These are phyloP conservation scores for Nomia melanderi DNA, from an alignment of 1,140 invertebrate species.

Conservation along the genomic window DNA sequence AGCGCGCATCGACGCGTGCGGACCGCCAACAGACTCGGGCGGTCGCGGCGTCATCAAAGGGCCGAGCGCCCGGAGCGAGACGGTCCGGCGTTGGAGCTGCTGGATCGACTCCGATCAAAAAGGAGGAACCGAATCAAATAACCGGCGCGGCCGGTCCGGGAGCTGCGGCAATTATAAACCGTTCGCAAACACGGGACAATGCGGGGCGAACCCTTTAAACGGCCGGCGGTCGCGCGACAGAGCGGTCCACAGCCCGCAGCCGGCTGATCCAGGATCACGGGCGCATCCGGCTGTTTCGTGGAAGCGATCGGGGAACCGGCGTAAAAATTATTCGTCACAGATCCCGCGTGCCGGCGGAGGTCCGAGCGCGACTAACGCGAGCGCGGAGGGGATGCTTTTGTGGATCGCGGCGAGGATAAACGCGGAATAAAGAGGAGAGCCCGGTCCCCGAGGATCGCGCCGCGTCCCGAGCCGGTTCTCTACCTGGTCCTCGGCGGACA, in stretches of 20 bases:
- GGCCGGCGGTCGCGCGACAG: not conserved
- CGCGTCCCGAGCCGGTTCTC: not conserved
- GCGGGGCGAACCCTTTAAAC: not conserved
- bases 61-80: not conserved
- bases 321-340: slow-evolving; percentile 74
- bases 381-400: slow-evolving; percentile 26
- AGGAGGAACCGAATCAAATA: not conserved
- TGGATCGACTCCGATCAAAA: not conserved
- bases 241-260: too few relatives aligned
- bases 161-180: slow-evolving; percentile 17
- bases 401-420: slow-evolving; percentile 66
- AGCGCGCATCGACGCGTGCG: not conserved
- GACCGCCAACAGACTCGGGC: not conserved
- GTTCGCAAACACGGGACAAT: not conserved
- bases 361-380: not conserved
- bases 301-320: slow-evolving; percentile 57
- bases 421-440: slow-evolving; percentile 55
- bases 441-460: slow-evolving; percentile 14
- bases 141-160: not conserved
- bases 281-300: slow-evolving; percentile 54
- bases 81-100: not conserved
- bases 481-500: slow-evolving; percentile 34
- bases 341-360: not conserved
- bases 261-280: too few relatives aligned
- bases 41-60: slow-evolving; percentile 8